Evolutionary conservation across 2,113 vertebrate genomes (phyloP).

Genomic region (Anser brachyrhynchus): DNA sequence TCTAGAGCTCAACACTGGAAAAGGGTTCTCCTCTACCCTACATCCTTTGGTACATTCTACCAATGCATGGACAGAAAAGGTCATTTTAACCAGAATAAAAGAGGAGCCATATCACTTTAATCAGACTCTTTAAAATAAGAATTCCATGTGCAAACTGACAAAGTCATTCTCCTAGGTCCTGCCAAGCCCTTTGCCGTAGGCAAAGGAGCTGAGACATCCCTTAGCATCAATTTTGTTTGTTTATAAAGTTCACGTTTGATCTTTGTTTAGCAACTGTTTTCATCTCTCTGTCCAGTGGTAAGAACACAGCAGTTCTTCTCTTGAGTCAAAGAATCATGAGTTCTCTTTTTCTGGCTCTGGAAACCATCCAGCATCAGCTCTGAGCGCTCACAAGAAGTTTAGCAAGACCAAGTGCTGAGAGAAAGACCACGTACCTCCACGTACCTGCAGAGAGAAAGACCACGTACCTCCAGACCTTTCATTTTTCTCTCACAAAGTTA

Average conservation of each 20-base stretch:
- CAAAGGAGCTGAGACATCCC: slow-evolving; percentile 57
- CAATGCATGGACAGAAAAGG: neutral
- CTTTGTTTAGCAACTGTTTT: slow-evolving; percentile 62
- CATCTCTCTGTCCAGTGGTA: slow-evolving; percentile 57
- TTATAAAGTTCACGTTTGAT: slow-evolving; percentile 69
- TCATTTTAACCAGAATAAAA: neutral
- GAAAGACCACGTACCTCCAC: neutral
- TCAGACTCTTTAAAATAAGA: slow-evolving; percentile 33
- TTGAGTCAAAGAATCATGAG: slow-evolving; percentile 56
- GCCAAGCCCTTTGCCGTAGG: slow-evolving; percentile 56
- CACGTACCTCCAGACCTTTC: neutral
- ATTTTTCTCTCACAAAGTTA: neutral
- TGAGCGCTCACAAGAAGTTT: neutral
- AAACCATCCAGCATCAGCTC: slow-evolving; percentile 1
- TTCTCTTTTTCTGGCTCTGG: slow-evolving; percentile 39
- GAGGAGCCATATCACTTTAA: slow-evolving; percentile 16
- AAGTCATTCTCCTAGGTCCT: slow-evolving; percentile 46
- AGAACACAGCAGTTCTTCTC: slow-evolving; percentile 58
- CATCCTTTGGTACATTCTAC: neutral
- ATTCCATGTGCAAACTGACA: slow-evolving; percentile 48
- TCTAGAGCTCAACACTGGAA: neutral
- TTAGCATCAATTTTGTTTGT: slow-evolving; percentile 62
- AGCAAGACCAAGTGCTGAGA: neutral
- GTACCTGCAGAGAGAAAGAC: neutral
- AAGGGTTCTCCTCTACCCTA: neutral